Percentiles rank a stretch among this genome's conserved stretches.
phyloP scores from a whole-genome alignment of 2,888 invertebrate genomes.

The Sesamia inferens region DNA sequence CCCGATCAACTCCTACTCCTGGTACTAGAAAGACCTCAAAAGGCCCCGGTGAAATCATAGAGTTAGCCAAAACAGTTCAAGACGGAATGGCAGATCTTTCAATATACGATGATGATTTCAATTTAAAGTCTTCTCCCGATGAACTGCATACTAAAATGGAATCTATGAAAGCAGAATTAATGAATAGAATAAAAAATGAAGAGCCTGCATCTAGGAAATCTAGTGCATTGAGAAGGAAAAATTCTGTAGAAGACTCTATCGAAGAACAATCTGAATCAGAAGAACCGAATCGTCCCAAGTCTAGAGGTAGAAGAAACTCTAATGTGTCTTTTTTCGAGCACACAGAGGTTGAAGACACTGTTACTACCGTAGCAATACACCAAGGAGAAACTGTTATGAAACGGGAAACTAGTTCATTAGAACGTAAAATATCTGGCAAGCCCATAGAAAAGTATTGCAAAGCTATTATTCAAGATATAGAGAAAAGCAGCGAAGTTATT shows the following conservation, averaged over 20 bases:
- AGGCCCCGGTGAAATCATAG: slow-evolving; percentile 83
- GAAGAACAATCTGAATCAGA: slow-evolving; percentile 78
- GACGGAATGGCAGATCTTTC: slow-evolving; percentile 89
- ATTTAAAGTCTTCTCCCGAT: slow-evolving; percentile 70
- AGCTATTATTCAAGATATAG: slow-evolving; percentile 85
- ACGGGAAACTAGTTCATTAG: slow-evolving; percentile 72
- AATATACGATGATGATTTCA: slow-evolving; percentile 79
- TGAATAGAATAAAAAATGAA: slow-evolving; percentile 83
- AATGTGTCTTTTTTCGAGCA: slow-evolving; percentile 80
- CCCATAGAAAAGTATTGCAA: slow-evolving; percentile 85
- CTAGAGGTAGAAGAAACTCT: slow-evolving; percentile 81
- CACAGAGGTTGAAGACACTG: slow-evolving; percentile 68
- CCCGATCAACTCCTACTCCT: slow-evolving; percentile 77
- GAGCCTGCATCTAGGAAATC: slow-evolving; percentile 75
- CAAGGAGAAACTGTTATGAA: slow-evolving; percentile 67
- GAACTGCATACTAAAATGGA: slow-evolving; percentile 84
- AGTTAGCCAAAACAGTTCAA: slow-evolving; percentile 89
- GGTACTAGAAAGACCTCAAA: slow-evolving; percentile 78
- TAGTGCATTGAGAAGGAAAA: slow-evolving; percentile 76
- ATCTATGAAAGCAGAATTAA: slow-evolving; percentile 79
- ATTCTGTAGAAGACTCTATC: slow-evolving; percentile 81
- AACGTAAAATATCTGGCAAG: slow-evolving; percentile 75
- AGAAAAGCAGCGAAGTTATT: slow-evolving; percentile 85
- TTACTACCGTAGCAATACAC: slow-evolving; percentile 68
- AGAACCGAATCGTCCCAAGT: slow-evolving; percentile 78